These are phyloP conservation scores for Chloroceryle amazona DNA, from an alignment of 2,797 vertebrate species.

Conservation along the genomic window DNA sequence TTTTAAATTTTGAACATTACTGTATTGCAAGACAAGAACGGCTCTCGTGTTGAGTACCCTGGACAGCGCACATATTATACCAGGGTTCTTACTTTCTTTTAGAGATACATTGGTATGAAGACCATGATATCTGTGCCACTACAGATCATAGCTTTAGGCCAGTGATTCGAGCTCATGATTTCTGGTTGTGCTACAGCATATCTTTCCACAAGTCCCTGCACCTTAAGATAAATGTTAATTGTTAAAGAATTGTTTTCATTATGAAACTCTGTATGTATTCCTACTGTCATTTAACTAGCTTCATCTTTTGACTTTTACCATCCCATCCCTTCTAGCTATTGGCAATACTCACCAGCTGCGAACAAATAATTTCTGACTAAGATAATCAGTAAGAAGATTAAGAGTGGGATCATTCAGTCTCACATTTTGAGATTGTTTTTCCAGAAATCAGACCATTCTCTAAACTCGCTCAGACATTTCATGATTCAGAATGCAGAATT, in stretches of 20 bases:
- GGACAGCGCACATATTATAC: not conserved
- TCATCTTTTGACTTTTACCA: not conserved
- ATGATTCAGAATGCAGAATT: not conserved
- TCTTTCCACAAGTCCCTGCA: not conserved
- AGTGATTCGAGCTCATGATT: not conserved
- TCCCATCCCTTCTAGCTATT: not conserved
- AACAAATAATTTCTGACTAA: not conserved
- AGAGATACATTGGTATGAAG: fast-evolving
- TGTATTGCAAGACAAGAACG: fast-evolving
- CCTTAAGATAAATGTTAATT: not conserved
- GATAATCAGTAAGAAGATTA: not conserved
- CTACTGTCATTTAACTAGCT: not conserved
- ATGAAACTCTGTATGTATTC: not conserved
- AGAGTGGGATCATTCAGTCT: not conserved
- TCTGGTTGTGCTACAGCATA: not conserved
- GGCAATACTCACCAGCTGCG: not conserved
- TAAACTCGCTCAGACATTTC: not conserved
- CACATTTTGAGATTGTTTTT: not conserved
- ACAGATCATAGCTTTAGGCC: not conserved
- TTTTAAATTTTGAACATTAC: not conserved
- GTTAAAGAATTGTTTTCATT: not conserved
- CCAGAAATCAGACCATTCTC: not conserved
- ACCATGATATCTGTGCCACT: not conserved
- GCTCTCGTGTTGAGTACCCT: not conserved
- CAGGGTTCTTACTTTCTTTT: fast-evolving